Base-by-base conservation (phyloP, 1,140 invertebrate species). In the Oedothorax gibbosus region DNA sequence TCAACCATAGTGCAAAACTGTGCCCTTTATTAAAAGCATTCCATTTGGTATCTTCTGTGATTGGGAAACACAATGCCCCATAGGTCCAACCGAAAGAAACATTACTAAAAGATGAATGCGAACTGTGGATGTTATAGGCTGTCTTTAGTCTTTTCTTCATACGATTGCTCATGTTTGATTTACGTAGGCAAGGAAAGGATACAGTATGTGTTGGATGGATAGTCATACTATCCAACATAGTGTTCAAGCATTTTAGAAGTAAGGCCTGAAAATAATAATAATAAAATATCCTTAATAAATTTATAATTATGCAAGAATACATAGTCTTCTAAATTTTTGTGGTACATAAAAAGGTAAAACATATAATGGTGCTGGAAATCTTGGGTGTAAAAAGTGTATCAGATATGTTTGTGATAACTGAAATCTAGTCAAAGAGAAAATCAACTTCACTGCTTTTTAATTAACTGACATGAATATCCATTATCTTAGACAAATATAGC, bases 31-130 rank as follows among this genome's bases (percentile, higher is more conserved):
- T 64, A 15, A 82, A 82, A 35, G 68, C 20, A 65, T 73, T 73
- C 80, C 80, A 82, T 21, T 57, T 73, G 2, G 80, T 73, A 82
- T 82, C 80, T 64, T 72, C 80, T 7, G 80, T 64, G 10, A 82
- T 4, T n/a, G 80, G 69, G 54, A 82, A 73, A 65, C 14, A 64
- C 15, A 73, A 49, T 5, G 80, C 80, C 72, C 54, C 35, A 18
- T 14, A 72, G 15, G 15, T 73, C 80, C 80, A 82, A 49, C 56
- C 68, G 51, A 20, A 82, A 35, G 69, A 12, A n/a, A 14, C 11
- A 60, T 51, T 81, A 12, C 50, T 3, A n/a, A 18, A 35, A n/a
- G 69, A 73, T 9, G 57, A 12, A 82, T 54, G 73, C 11, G 21
- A 20, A 21, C 53, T 65, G 54, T 73, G 35, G 18, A 69, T 54